These are phyloP conservation scores for Cassiopea xamachana DNA, from an alignment of 30 jellyfish, hydroid and myxozoan genomes.

Conservation along the genomic window DNA sequence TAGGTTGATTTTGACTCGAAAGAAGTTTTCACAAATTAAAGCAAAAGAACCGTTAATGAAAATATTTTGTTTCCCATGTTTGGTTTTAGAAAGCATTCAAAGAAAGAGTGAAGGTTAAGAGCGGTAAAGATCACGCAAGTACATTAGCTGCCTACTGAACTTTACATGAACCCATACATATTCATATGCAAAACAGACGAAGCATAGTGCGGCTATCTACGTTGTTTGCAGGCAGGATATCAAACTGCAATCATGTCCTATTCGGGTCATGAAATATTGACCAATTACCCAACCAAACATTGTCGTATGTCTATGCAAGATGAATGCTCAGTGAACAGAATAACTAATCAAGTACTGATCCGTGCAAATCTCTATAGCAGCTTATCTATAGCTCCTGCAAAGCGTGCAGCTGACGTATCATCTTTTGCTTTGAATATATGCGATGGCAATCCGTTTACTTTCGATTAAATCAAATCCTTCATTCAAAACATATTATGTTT, in stretches of 20 bases:
- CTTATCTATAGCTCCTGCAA: neutral
- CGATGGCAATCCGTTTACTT: neutral
- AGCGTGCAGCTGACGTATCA: neutral
- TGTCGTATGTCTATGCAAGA: neutral
- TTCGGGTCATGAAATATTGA: neutral
- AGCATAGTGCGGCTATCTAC: constrained; percentile 39
- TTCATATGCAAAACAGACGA: constrained; percentile 15
- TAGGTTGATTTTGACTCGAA: too few species aligned
- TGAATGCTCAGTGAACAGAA: neutral
- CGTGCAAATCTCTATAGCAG: constrained; percentile 21
- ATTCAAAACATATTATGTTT: too few species aligned
- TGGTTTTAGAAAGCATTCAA: neutral
- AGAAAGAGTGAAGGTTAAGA: neutral
- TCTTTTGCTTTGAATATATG: neutral
- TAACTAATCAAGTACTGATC: constrained; percentile 16
- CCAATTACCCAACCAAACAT: neutral
- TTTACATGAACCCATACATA: neutral
- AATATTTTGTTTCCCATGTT: too few species aligned
- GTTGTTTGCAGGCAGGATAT: neutral
- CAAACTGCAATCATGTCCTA: constrained; percentile 7
- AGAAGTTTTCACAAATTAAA: too few species aligned
- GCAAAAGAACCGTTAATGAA: too few species aligned
- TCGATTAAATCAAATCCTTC: neutral
- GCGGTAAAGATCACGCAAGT: neutral
- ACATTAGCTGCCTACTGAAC: constrained; percentile 5